Base-by-base conservation (phyloP, 1,140 invertebrate genomes). In the Stegodyphus dumicola region DNA sequence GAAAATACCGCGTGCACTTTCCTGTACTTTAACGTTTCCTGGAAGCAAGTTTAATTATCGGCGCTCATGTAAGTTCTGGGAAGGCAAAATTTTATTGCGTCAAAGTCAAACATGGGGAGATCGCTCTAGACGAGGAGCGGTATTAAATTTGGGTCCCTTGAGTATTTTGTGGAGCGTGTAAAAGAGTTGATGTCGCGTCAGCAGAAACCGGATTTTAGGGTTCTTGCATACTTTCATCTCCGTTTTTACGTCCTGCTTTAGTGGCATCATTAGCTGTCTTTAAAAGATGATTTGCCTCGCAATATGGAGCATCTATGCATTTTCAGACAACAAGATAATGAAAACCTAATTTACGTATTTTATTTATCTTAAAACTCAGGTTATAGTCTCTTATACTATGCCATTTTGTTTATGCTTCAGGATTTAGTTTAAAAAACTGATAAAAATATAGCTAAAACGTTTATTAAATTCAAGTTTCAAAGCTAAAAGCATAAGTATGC, bases 61-160 rank as follows among this genome's bases (percentile, higher is more conserved):
- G 33, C 64, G 77, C 77, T 51, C 75, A 53, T 48, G 66, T 65
- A 52, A 15, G 18, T 18, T 64, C 10, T 33, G 18, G 18, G 52
- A 66, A 17, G 33, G 49, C 9, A 53, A 78, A 48, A 67, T 78
- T 78, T 69, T 67, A 67, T 78, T 52, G 51, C 77, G 77, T 53
- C 60, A 78, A 77, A 78, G 77, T 78, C 77, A 78, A 78, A 78
- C 77, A 67, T 65, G n/a, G 49, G 9, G 49, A 17, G n/a, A 66
- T 7, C 15, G 49, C 53, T 77, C 49, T n/a, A 10, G 49, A 54
- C 66, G 17, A 78, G 69, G 17, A 51, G 33, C 48, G 53, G 76
- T 67, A 67, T 10, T 54, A 33, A 67, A 78, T 53, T 78, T 65
- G 17, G 6, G 64, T 78, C 77, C 69, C 77, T 69, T 78, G 77